A percentile compares a stretch with the other conserved stretches of the same genome.
These are phyloP conservation scores for Noctua comes DNA, from an alignment of 2,888 invertebrate species.

Conservation along the genomic window DNA sequence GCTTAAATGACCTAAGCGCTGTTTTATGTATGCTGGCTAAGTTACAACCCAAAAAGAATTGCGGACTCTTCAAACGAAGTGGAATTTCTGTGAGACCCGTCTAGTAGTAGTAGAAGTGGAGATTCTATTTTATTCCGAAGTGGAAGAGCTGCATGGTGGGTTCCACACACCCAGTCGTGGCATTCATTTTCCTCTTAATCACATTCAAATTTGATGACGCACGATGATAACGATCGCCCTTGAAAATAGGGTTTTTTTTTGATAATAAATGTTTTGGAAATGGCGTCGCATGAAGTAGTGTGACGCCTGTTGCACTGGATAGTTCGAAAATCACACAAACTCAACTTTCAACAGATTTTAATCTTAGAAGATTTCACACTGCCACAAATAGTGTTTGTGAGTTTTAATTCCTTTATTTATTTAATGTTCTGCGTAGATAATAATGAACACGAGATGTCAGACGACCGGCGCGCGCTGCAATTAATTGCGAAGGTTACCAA, in stretches of 20 bases:
- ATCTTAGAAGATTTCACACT: background rate
- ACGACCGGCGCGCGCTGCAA: constrained; percentile 16
- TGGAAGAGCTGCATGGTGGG: background rate
- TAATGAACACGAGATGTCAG: background rate
- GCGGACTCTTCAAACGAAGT: background rate
- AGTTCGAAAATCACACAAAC: background rate
- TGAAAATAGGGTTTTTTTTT: background rate
- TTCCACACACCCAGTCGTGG: background rate
- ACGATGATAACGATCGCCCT: background rate
- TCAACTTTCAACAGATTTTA: background rate
- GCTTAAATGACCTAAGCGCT: too few species aligned
- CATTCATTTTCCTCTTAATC: background rate
- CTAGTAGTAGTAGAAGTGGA: background rate
- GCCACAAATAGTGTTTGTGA: background rate
- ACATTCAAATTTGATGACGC: background rate
- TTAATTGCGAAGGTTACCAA: constrained; percentile 2
- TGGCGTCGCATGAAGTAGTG: background rate
- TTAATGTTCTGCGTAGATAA: background rate
- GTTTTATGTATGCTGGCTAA: too few species aligned
- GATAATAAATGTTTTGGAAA: background rate
- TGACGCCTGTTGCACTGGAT: background rate
- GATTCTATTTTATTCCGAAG: background rate
- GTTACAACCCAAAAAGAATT: background rate
- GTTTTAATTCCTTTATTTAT: background rate
- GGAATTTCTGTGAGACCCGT: background rate